phyloP scores from a whole-genome alignment of 2,113 vertebrate genomes.

The Sapajus apella region DNA sequence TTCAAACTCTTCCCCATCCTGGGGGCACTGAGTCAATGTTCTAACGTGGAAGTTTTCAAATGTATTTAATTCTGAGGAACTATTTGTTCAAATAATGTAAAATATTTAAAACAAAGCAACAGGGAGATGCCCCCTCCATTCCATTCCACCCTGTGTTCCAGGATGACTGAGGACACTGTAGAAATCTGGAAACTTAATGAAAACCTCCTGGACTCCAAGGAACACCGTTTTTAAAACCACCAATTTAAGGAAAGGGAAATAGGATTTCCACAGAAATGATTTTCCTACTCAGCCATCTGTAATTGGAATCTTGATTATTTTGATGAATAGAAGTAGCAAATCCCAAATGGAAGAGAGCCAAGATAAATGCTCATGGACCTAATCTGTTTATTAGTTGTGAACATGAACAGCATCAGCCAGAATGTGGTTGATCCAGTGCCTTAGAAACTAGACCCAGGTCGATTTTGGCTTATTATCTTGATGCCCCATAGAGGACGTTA shows the following conservation, averaged over 20 bases:
- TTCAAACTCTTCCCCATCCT: not conserved
- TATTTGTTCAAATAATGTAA: not conserved
- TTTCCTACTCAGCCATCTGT: not conserved
- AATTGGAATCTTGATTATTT: slow-evolving; percentile 42
- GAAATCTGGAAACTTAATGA: slow-evolving; percentile 36
- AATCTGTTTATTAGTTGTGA: not conserved
- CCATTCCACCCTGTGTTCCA: not conserved
- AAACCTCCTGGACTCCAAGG: slow-evolving; percentile 32
- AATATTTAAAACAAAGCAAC: slow-evolving; percentile 36
- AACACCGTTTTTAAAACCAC: slow-evolving; percentile 39
- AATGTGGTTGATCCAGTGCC: not conserved
- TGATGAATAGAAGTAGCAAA: slow-evolving; percentile 18
- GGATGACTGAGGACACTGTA: not conserved
- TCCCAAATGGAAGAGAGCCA: slow-evolving; percentile 1
- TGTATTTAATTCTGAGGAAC: not conserved
- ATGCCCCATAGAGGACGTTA: not conserved
- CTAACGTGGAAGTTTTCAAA: not conserved
- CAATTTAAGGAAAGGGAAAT: slow-evolving; percentile 38
- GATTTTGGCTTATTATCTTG: not conserved
- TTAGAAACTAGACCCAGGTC: not conserved
- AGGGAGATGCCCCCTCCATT: not conserved
- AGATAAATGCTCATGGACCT: not conserved
- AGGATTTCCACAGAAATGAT: slow-evolving; percentile 50
- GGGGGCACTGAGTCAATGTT: not conserved
- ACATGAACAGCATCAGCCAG: not conserved